These are phyloP conservation scores for Cynaeus angustus DNA, from an alignment of 2,888 invertebrate species.

Conservation along the genomic window DNA sequence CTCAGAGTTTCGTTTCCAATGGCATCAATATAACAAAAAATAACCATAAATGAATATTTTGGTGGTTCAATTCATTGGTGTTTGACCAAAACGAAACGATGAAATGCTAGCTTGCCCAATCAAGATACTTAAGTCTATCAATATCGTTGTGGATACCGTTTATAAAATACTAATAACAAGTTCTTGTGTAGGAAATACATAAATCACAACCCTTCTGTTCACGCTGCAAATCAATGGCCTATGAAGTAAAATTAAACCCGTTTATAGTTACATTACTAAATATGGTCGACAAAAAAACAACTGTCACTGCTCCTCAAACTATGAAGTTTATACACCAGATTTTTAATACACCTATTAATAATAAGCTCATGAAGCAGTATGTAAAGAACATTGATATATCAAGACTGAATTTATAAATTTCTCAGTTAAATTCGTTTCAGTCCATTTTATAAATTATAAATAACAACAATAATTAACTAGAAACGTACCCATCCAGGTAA, in stretches of 20 bases:
- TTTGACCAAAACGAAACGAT: constrained; percentile 46
- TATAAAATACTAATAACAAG: constrained; percentile 54
- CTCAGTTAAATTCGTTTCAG: constrained; percentile 64
- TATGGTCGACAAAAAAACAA: constrained; percentile 21
- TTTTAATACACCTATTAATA: constrained; percentile 63
- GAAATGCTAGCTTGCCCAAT: constrained; percentile 54
- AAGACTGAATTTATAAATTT: constrained; percentile 60
- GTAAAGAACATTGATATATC: constrained; percentile 67
- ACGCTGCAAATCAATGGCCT: constrained; percentile 48
- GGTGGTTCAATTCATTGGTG: constrained; percentile 30
- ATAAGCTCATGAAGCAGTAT: constrained; percentile 67
- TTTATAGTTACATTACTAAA: constrained; percentile 29
- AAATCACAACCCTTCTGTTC: constrained; percentile 60
- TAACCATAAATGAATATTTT: constrained; percentile 7
- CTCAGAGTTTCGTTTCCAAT: constrained; percentile 42
- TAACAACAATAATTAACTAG: constrained; percentile 60
- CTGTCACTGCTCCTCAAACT: constrained; percentile 37
- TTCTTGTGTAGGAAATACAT: constrained; percentile 45
- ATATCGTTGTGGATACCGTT: constrained; percentile 63
- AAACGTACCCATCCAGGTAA: constrained; percentile 48
- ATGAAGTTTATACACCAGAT: constrained; percentile 41
- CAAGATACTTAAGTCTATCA: constrained; percentile 62
- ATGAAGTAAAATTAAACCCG: constrained; percentile 46
- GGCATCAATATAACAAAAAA: constrained; percentile 25
- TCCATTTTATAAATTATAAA: constrained; percentile 59